Percentiles rank a stretch among this genome's conserved stretches.
These are phyloP conservation scores for Chaetorhynchus papuensis DNA, from an alignment of 2,113 vertebrate species.

Conservation along the genomic window DNA sequence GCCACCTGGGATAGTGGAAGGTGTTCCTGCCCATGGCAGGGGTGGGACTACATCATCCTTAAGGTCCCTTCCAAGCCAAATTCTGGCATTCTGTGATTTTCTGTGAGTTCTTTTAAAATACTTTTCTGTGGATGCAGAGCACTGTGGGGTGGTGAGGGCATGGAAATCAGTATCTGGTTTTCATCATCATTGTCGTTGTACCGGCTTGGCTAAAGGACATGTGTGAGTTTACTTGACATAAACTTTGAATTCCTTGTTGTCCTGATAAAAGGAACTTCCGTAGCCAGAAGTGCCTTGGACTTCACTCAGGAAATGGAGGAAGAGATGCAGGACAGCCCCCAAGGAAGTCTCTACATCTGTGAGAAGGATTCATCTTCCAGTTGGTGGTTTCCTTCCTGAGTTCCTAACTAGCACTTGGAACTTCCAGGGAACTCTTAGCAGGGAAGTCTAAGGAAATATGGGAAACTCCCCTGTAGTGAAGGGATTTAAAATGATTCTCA, in stretches of 20 bases:
- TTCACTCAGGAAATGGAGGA: background rate
- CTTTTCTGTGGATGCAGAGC: background rate
- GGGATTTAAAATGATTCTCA: background rate
- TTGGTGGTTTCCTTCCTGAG: background rate
- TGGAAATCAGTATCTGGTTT: background rate
- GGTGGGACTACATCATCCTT: background rate
- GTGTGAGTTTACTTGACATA: background rate
- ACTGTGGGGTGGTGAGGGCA: rapidly evolving
- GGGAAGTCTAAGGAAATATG: background rate
- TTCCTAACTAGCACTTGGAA: background rate
- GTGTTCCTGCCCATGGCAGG: background rate
- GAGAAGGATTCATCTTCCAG: background rate
- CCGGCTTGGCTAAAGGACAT: background rate
- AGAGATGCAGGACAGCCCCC: background rate
- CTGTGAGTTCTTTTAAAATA: background rate
- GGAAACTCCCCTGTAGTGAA: background rate
- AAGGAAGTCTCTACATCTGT: background rate
- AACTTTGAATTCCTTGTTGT: background rate
- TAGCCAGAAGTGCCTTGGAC: background rate
- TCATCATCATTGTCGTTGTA: background rate
- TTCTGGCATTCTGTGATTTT: background rate
- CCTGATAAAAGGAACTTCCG: background rate
- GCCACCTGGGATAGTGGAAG: rapidly evolving
- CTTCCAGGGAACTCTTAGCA: background rate
- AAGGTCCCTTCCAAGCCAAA: background rate